Conservation (phyloP, 2,113 vertebrate species). For the Callospermophilus lateralis region DNA sequence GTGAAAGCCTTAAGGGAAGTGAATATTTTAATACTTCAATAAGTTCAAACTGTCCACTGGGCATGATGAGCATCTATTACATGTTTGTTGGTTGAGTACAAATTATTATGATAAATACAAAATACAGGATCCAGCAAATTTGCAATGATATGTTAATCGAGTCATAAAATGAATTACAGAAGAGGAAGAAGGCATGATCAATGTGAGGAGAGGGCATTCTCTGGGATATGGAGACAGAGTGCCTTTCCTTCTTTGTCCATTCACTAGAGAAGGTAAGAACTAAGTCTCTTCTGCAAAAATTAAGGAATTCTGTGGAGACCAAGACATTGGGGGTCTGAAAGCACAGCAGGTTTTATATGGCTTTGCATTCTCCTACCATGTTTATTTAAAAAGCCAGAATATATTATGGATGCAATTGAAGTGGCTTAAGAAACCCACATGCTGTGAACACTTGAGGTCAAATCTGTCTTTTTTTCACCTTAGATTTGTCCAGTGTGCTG, state of each 20-base stretch:
- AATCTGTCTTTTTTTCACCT: background rate
- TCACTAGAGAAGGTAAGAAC: background rate
- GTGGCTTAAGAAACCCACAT: background rate
- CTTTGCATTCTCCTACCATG: background rate
- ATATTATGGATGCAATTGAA: background rate
- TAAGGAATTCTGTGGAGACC: background rate
- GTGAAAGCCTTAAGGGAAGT: too few species aligned
- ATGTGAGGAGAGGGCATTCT: too few species aligned
- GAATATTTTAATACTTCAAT: too few species aligned
- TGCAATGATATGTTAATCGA: too few species aligned
- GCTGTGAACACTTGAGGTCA: background rate
- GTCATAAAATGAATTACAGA: too few species aligned
- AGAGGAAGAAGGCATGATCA: too few species aligned
- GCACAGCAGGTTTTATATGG: background rate
- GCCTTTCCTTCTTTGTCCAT: background rate
- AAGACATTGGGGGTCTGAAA: background rate
- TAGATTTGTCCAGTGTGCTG: background rate
- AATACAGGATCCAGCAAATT: too few species aligned
- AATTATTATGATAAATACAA: too few species aligned
- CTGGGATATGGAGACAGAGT: background rate
- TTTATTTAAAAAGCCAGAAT: background rate
- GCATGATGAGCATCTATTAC: too few species aligned
- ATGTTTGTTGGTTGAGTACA: too few species aligned
- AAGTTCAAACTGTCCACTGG: too few species aligned
- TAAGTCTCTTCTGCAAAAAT: background rate